Base-by-base conservation (phyloP, 2,888 invertebrate species). In the Euzophera pinguis region DNA sequence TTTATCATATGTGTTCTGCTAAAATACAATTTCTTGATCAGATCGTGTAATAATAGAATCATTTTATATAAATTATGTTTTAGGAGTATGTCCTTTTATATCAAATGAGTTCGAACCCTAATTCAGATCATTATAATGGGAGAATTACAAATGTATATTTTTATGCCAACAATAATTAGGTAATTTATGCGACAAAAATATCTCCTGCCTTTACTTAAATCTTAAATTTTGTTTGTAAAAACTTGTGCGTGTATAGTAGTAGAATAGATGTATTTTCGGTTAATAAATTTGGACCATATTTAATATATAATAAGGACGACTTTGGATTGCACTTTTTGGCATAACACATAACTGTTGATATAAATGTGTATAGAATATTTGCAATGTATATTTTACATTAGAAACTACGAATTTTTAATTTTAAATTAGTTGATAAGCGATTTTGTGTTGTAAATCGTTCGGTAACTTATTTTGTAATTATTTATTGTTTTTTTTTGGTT, bases 291-390 rank as follows among this genome's bases (percentile, higher is more conserved):
- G 53, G 37, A 48, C 43, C 43, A 50, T 42, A 39, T 32, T 14
- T 32, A 17, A 12, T 42, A 34, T 51, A 22, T 43, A 56, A 63
- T 69, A 62, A 62, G 61, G 64, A 63, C 59, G 59, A 73, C 57
- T 73, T 75, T 75, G 67, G 65, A 81, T 78, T 78, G 86, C 87
- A 87, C 86, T 60, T 87, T 83, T 86, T 88, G 87, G 81, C 78
- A 81, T 84, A 72, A 84, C 85, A 87, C 87, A 57, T 75, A 79
- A 76, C 77, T 87, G 87, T 87, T 87, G 73, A 84, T 81, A 85
- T 80, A 75, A 80, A 73, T 75, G 71, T 84, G 80, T 86, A 83
- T 82, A 84, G 74, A 81, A 61, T 75, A 73, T 73, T 53, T 64
- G 61, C 61, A 69, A 67, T 80, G 78, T 83, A 81, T 75, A 81